A percentile compares a stretch with the other conserved stretches of the same genome.
Evolutionary conservation across 2,888 invertebrate species (phyloP).

Genomic region (Macrosiphum euphorbiae): DNA sequence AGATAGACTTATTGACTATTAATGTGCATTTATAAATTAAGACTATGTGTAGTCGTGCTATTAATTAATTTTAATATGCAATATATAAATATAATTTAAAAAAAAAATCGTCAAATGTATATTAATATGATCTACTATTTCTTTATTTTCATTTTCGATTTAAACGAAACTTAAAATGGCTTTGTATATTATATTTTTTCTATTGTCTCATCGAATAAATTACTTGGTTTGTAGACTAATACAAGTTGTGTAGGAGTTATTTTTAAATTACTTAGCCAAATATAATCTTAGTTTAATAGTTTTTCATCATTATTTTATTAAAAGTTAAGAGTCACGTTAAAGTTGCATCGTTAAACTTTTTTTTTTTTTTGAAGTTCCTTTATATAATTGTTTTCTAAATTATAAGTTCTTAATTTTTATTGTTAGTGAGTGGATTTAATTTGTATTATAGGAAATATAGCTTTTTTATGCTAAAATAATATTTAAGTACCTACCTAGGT

Average conservation of each 20-base stretch:
- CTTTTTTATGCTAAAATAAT: neutral
- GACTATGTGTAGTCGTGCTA: neutral
- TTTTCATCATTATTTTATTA: neutral
- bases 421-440: neutral
- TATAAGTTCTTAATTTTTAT: neutral
- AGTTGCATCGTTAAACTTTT: neutral
- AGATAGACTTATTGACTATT: neutral
- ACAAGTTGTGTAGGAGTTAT: neutral
- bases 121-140: no score
- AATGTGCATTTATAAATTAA: neutral
- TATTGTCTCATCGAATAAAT: neutral
- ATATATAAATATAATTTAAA: no score
- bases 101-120: no score
- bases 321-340: neutral
- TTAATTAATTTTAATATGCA: no score
- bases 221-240: neutral
- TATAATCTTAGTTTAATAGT: neutral
- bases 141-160: neutral
- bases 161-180: neutral
- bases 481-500: neutral
- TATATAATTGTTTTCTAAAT: neutral
- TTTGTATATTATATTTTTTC: neutral
- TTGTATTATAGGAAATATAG: neutral
- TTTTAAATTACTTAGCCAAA: neutral
- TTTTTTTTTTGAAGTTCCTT: neutral